phyloP scores from a whole-genome alignment of 2,797 vertebrate genomes.

The Tenualosa ilisha region DNA sequence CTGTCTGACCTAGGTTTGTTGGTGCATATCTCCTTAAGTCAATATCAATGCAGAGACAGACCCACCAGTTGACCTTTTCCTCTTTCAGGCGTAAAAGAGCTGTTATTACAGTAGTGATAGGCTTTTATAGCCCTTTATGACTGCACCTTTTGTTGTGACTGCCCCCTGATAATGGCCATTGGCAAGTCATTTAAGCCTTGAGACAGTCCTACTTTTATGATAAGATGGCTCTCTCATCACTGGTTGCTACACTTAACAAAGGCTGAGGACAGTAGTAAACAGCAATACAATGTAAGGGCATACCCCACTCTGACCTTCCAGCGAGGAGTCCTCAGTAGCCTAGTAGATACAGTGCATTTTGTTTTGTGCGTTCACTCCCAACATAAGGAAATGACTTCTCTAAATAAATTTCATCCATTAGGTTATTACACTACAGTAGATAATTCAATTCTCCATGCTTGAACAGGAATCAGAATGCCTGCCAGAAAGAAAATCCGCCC shows the following conservation, averaged over 20 bases:
- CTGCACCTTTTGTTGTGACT: slow-evolving; percentile 73
- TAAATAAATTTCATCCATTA: not conserved
- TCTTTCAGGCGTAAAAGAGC: slow-evolving; percentile 68
- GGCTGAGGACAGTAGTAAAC: slow-evolving; percentile 64
- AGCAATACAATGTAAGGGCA: slow-evolving; percentile 46
- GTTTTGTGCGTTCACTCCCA: not conserved
- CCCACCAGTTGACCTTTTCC: slow-evolving; percentile 75
- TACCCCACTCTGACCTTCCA: slow-evolving; percentile 30
- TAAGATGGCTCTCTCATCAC: slow-evolving; percentile 69
- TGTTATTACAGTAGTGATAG: slow-evolving; percentile 79
- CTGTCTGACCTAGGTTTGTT: slow-evolving; percentile 72
- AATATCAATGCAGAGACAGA: slow-evolving; percentile 73
- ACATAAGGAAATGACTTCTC: not conserved
- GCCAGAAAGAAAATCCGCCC: not conserved
- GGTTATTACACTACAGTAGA: not conserved
- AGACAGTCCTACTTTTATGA: slow-evolving; percentile 73
- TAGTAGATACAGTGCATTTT: not conserved
- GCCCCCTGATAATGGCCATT: slow-evolving; percentile 75
- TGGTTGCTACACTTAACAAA: slow-evolving; percentile 66
- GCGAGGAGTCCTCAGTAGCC: not conserved
- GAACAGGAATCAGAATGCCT: not conserved
- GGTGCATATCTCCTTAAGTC: slow-evolving; percentile 73
- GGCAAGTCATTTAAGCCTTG: slow-evolving; percentile 75
- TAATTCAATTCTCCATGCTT: not conserved
- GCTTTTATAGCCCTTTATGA: slow-evolving; percentile 77